Conservation (phyloP, 2,113 vertebrate genomes). For the Tenrec ecaudatus region DNA sequence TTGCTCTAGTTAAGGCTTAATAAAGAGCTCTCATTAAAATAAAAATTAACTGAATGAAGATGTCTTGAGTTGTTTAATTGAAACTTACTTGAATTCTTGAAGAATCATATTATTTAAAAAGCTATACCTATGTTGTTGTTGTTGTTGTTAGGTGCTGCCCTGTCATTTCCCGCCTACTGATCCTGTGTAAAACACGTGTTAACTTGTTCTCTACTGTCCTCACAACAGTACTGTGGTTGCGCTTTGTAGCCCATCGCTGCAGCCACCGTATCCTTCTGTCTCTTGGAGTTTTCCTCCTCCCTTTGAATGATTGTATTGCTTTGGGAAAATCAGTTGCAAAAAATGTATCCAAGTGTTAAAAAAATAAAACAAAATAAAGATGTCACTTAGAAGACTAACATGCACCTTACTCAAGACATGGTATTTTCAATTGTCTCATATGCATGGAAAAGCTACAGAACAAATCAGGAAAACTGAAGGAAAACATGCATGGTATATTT, state of each 20-base stretch:
- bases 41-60: neutral
- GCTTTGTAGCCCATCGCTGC: neutral
- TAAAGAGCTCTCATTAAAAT: no score
- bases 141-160: neutral
- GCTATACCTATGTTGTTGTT: neutral
- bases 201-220: neutral
- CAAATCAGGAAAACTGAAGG: neutral
- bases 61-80: constrained; percentile 1
- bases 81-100: neutral
- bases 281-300: neutral
- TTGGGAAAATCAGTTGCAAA: neutral
- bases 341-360: neutral
- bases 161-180: neutral
- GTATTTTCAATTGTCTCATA: neutral
- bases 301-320: neutral
- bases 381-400: neutral
- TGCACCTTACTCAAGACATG: neutral
- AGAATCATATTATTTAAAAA: neutral
- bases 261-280: neutral
- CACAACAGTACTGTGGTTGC: neutral
- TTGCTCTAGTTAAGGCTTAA: no score
- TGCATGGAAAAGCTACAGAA: neutral
- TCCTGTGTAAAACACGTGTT: neutral
- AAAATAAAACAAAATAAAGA: neutral
- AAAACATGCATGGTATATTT: neutral